These are phyloP conservation scores for Nansenia antarctica DNA, from an alignment of 2,113 vertebrate genomes.

Conservation along the genomic window DNA sequence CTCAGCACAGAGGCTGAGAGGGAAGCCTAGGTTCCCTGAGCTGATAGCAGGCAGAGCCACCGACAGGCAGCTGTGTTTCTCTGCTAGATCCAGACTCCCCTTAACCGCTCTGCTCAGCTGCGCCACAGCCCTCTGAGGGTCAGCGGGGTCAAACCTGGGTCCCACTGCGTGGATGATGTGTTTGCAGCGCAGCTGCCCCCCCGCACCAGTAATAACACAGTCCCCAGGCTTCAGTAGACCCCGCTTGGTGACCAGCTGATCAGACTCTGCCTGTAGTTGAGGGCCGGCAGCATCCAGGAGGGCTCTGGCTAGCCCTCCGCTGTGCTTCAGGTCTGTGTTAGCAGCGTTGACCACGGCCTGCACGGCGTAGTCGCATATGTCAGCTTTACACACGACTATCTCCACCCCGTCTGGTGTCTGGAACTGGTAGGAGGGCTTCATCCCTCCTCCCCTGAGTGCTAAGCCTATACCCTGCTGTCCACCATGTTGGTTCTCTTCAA, in stretches of 20 bases:
- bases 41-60: conserved; percentile 85
- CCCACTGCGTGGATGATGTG: conserved; percentile 80
- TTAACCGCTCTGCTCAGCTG: conserved; percentile 69
- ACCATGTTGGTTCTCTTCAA: conserved; percentile 48
- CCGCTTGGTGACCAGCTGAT: conserved; percentile 37
- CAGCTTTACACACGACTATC: conserved; percentile 70
- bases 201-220: conserved; percentile 58
- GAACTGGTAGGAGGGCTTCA: conserved; percentile 29
- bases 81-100: conserved; percentile 72
- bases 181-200: conserved; percentile 76
- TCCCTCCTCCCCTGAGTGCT: background rate
- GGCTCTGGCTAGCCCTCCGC: conserved; percentile 63
- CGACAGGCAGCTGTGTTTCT: conserved; percentile 49
- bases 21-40: conserved; percentile 73
- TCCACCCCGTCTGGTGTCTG: conserved; percentile 64
- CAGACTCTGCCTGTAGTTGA: conserved; percentile 69
- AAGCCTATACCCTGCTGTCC: background rate
- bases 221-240: conserved; percentile 58
- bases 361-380: conserved; percentile 70
- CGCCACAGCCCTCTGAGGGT: background rate
- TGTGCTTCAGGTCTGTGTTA: conserved; percentile 66
- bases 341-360: conserved; percentile 79
- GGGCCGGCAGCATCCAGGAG: conserved; percentile 78
- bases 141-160: conserved; percentile 57
- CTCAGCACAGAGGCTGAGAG: conserved; percentile 59